Evolutionary conservation across 1,140 invertebrate species (phyloP), one percentile per base, ranked within the genome.

Genomic region (Cataglyphis hispanica): DNA sequence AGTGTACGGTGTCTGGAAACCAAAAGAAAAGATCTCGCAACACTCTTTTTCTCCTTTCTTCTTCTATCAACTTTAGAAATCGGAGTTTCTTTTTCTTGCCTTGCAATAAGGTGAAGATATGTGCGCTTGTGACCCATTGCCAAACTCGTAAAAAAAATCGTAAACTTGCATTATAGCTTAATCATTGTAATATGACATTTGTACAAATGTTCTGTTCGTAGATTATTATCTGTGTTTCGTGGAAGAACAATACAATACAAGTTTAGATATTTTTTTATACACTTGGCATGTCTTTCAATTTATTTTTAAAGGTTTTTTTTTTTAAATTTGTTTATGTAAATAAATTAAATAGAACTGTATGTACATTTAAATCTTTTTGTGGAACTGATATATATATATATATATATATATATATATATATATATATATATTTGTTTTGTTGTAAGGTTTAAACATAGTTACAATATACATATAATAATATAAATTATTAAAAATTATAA

Each of bases 131-230:
- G 76, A 64, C 64, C 16, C 7, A 40, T 19, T 56, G 64, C 64
- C 84, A 85, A 78, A 67, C 16, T 78, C 53, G 53, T 37, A 69
- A 85, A 56, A 81, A 67, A 85, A 43, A 10, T 31, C 58, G 13
- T 70, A 85, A 85, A 85, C 77, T 61, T 31, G 31, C 40, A 22
- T 19, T 40, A 50, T 34, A 70, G 22, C 31, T 13, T 81, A n/a
- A 22, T 11, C 19, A n/a, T 70, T 46, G 6, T 43, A 25, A 3
- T 50, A 37, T 64, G n/a, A 10, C 27, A 16, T 61, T 85, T 37
- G 53, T 27, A 60, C 1, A 70, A 7, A 61, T 7, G 27, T n/a
- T 43, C 8, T 34, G 34, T 34, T 61, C 1, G 8, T 37, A 13
- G 34, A 50, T 75, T 74, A 50, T 74, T 76, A 53, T 50, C 10